These are phyloP conservation scores for Sternotherus odoratus DNA, from an alignment of 2,797 vertebrate species.

Conservation along the genomic window DNA sequence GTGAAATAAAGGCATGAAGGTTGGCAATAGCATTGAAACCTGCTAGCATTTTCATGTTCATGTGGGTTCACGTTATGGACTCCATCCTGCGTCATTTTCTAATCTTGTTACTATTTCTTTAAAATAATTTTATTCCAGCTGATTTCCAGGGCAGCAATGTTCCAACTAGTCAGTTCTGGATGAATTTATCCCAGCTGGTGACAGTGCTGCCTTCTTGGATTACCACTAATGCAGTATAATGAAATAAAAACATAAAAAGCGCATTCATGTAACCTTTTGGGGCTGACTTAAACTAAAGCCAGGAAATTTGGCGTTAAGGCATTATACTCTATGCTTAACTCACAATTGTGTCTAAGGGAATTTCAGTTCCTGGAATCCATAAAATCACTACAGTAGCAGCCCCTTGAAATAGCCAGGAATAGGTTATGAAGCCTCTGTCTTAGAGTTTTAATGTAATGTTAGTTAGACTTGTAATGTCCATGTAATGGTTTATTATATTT, in stretches of 20 bases:
- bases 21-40: background rate
- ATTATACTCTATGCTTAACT: background rate
- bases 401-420: background rate
- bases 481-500: slow-evolving; percentile 6
- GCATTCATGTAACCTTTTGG: background rate
- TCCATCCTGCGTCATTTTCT: background rate
- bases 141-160: background rate
- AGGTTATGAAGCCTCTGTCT: background rate
- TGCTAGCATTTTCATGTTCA: background rate
- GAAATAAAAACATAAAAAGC: slow-evolving; percentile 34
- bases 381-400: background rate
- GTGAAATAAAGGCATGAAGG: background rate
- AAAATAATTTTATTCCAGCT: background rate
- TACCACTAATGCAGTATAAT: background rate
- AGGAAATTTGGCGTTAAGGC: slow-evolving; percentile 32
- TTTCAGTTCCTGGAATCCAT: slow-evolving; percentile 5
- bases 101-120: background rate
- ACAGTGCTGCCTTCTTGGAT: slow-evolving; percentile 31
- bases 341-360: slow-evolving; percentile 16
- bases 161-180: background rate
- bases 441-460: background rate
- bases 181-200: background rate
- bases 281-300: slow-evolving; percentile 21
- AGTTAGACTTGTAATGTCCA: background rate
- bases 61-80: background rate